A percentile compares a stretch with the other conserved stretches of the same genome.
phyloP scores from a whole-genome alignment of 2,113 vertebrate species.

The Asarcornis scutulata region DNA sequence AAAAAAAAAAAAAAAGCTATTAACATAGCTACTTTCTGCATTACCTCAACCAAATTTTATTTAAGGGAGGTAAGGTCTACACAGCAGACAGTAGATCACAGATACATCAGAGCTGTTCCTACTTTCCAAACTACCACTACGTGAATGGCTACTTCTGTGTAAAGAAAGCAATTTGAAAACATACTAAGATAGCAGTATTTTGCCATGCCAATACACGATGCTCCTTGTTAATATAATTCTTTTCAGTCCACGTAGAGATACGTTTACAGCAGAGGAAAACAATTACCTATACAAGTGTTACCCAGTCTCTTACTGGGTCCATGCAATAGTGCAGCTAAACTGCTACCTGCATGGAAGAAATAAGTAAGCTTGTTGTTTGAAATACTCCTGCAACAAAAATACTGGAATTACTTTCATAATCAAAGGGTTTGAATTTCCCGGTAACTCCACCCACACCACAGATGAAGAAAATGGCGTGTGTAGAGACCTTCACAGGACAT shows the following conservation, averaged over 20 bases:
- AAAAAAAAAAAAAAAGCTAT: background rate
- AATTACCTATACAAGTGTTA: background rate
- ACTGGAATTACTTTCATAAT: background rate
- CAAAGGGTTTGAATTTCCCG: background rate
- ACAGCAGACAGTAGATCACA: background rate
- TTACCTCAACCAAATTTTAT: background rate
- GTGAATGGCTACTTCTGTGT: background rate
- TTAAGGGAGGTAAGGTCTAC: background rate
- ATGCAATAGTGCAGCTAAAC: background rate
- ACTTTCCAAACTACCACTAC: background rate
- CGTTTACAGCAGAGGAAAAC: background rate
- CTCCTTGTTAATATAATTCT: background rate
- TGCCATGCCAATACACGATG: background rate
- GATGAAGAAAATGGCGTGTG: accelerated
- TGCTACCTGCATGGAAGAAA: background rate
- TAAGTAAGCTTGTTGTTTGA: background rate
- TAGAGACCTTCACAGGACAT: background rate
- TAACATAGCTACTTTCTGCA: background rate
- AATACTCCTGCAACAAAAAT: background rate
- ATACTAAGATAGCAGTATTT: background rate
- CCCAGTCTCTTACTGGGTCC: background rate
- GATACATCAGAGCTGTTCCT: background rate
- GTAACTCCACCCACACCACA: background rate
- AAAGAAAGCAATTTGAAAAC: background rate
- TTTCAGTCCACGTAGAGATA: background rate